Evolutionary conservation across 2,888 invertebrate species (phyloP).

Genomic region (Automeris io): DNA sequence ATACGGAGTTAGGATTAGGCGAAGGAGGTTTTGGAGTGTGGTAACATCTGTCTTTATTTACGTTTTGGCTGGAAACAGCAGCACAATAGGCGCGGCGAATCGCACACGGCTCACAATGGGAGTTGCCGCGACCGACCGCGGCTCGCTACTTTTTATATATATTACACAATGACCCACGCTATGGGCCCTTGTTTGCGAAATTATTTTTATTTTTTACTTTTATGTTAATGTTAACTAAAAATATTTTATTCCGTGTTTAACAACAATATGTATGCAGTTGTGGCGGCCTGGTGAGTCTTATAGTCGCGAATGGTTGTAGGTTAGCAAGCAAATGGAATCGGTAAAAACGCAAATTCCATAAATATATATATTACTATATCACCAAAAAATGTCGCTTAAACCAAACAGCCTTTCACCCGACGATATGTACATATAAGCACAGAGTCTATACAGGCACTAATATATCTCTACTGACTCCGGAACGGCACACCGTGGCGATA

Average conservation of each 20-base stretch:
- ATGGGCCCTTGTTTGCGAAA: constrained; percentile 15
- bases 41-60: constrained; percentile 77
- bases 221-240: neutral
- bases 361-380: too few relatives aligned
- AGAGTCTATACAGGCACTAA: too few relatives aligned
- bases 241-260: neutral
- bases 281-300: too few relatives aligned
- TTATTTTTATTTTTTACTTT: constrained; percentile 2
- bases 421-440: too few relatives aligned
- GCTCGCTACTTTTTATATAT: constrained; percentile 34
- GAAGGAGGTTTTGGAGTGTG: constrained; percentile 55
- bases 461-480: too few relatives aligned
- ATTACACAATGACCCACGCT: constrained; percentile 48
- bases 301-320: too few relatives aligned
- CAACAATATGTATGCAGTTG: too few relatives aligned
- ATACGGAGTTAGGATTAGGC: constrained; percentile 22
- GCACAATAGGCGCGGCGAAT: constrained; percentile 67
- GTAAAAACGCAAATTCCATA: too few relatives aligned
- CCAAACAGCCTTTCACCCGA: too few relatives aligned
- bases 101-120: constrained; percentile 52
- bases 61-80: constrained; percentile 68
- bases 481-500: too few relatives aligned
- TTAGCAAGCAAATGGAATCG: too few relatives aligned
- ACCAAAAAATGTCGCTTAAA: too few relatives aligned
- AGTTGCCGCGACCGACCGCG: constrained; percentile 30